These are phyloP conservation scores for Malurus leucopterus DNA, from an alignment of 2,797 vertebrate species.

Conservation along the genomic window DNA sequence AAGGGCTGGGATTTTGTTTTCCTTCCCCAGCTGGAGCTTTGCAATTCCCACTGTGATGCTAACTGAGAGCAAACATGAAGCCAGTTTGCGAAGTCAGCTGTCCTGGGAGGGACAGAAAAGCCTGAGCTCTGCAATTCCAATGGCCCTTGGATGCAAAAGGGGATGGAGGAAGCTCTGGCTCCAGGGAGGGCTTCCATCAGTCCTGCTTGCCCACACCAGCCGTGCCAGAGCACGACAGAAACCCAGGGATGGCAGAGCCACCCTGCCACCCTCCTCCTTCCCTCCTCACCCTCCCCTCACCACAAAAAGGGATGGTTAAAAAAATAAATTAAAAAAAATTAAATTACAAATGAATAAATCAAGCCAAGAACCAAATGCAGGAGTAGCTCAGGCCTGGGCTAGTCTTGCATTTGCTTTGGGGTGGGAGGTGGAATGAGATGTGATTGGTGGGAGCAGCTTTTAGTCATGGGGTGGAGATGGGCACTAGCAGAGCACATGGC, in stretches of 20 bases:
- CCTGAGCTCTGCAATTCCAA: constrained; percentile 38
- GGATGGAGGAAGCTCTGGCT: constrained; percentile 27
- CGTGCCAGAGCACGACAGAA: neutral
- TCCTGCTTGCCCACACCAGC: neutral
- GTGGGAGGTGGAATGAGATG: constrained; percentile 64
- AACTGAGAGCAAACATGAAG: neutral
- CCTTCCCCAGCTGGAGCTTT: constrained; percentile 10
- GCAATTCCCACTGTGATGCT: neutral
- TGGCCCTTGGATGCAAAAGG: constrained; percentile 34
- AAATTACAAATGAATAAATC: constrained; percentile 7
- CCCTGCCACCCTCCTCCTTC: neutral
- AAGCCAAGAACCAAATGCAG: constrained; percentile 67
- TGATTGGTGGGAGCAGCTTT: constrained; percentile 34
- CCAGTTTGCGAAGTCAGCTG: constrained; percentile 51
- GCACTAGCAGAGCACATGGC: constrained; percentile 65
- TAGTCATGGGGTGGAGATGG: constrained; percentile 67
- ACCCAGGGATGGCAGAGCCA: constrained; percentile 13
- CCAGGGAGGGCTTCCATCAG: neutral
- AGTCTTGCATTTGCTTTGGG: constrained; percentile 67
- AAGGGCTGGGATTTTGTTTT: neutral
- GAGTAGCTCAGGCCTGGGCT: constrained; percentile 15
- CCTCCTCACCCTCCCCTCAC: constrained; percentile 54
- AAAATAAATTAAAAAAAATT: neutral
- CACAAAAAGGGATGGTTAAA: neutral
- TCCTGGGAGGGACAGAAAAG: constrained; percentile 36